Conservation (phyloP, 1,140 invertebrate genomes). For the Bombus breviceps region DNA sequence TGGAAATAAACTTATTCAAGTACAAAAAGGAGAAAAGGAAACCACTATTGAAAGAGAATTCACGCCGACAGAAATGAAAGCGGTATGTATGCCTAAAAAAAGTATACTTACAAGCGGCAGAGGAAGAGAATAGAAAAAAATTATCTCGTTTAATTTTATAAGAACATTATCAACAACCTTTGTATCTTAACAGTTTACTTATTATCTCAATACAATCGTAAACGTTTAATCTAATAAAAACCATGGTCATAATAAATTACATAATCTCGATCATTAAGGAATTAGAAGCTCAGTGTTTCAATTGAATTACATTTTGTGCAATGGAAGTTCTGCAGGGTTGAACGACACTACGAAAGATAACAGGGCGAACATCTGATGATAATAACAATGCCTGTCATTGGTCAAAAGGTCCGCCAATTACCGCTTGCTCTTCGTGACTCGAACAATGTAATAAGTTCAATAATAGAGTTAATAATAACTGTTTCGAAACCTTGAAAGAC, state of each 20-base stretch:
- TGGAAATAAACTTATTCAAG: conserved; percentile 87
- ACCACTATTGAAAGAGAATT: conserved; percentile 87
- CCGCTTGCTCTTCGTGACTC: conserved; percentile 60
- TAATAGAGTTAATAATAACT: conserved; percentile 60
- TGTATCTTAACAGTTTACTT: not conserved
- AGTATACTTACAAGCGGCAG: not conserved
- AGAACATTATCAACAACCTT: not conserved
- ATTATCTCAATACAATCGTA: not conserved
- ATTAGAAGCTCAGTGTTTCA: conserved; percentile 32
- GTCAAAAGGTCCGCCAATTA: conserved; percentile 73
- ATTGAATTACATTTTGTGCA: conserved; percentile 43
- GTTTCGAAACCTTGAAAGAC: conserved; percentile 7
- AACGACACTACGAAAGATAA: conserved; percentile 46
- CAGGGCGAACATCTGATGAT: conserved; percentile 51
- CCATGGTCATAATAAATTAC: conserved; percentile 18
- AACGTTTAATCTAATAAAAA: conserved; percentile 21
- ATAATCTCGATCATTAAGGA: conserved; percentile 59
- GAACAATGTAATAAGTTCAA: conserved; percentile 57
- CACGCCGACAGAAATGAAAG: conserved; percentile 88
- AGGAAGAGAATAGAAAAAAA: not conserved
- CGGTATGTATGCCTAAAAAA: conserved; percentile 76
- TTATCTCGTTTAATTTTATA: not conserved
- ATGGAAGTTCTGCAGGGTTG: conserved; percentile 31
- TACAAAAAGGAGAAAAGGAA: conserved; percentile 87
- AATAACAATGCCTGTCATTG: conserved; percentile 61